Conservation (phyloP, 2,888 invertebrate species). For the Idaea straminata region DNA sequence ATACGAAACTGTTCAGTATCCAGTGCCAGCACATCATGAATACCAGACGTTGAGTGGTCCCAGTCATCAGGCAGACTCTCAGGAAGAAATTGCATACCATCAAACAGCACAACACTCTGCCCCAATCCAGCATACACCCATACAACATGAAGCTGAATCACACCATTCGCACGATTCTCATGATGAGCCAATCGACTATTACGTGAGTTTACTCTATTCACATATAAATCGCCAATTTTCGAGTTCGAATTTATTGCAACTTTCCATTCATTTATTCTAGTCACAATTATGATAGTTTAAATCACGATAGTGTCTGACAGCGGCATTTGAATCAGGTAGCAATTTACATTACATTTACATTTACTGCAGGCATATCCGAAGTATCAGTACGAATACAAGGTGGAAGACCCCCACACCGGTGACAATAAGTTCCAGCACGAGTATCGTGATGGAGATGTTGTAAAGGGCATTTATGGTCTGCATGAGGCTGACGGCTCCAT, state of each 20-base stretch:
- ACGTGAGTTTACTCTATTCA: slow-evolving; percentile 61
- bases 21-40: slow-evolving; percentile 8
- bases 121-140: slow-evolving; percentile 31
- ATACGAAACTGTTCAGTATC: slow-evolving; percentile 32
- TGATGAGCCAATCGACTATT: slow-evolving; percentile 71
- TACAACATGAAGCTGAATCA: slow-evolving; percentile 26
- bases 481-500: slow-evolving; percentile 81
- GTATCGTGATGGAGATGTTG: slow-evolving; percentile 81
- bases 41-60: neutral
- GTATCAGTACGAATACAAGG: slow-evolving; percentile 81
- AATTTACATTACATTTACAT: slow-evolving; percentile 31
- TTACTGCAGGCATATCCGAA: slow-evolving; percentile 75
- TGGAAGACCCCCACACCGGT: slow-evolving; percentile 82
- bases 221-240: slow-evolving; percentile 40
- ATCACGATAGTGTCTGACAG: slow-evolving; percentile 32
- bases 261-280: slow-evolving; percentile 63
- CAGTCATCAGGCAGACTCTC: slow-evolving; percentile 24
- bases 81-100: slow-evolving; percentile 12
- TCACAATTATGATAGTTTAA: slow-evolving; percentile 45
- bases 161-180: slow-evolving; percentile 42
- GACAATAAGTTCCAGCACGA: slow-evolving; percentile 82
- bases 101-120: slow-evolving; percentile 22
- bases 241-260: slow-evolving; percentile 46
- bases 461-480: slow-evolving; percentile 82
- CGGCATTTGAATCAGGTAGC: slow-evolving; percentile 40